Percentiles rank a stretch among this genome's conserved stretches.
phyloP scores from a whole-genome alignment of 1,140 invertebrate species.

The Neodiprion pinetum region DNA sequence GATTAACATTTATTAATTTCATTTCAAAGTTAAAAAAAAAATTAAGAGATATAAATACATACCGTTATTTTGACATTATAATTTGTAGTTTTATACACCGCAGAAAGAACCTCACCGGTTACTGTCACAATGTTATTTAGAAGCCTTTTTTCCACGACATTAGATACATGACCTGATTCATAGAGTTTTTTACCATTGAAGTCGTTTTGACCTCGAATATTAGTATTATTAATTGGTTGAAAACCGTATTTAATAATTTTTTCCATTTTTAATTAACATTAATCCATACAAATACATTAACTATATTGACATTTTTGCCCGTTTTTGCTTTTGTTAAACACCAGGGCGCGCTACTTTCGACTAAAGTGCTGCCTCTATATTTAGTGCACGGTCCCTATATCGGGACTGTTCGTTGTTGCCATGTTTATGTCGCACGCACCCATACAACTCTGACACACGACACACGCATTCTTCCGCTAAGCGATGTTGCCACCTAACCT shows the following conservation, averaged over 20 bases:
- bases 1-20: background rate
- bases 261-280: background rate
- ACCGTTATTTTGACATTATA: conserved; percentile 26
- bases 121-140: background rate
- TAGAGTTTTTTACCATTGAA: conserved; percentile 19
- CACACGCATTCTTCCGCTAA: conserved; percentile 10
- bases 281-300: background rate
- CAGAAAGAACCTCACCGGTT: conserved; percentile 19
- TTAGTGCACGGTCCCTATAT: background rate
- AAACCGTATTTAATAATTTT: conserved; percentile 12
- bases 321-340: background rate
- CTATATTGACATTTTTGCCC: background rate
- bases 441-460: conserved; percentile 8
- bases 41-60: too few species aligned
- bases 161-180: conserved; percentile 21
- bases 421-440: background rate
- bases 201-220: conserved; percentile 19
- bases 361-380: background rate
- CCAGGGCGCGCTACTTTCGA: background rate
- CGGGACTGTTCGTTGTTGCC: too few species aligned
- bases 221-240: conserved; percentile 9
- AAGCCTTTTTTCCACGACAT: conserved; percentile 19
- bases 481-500: conserved; percentile 13
- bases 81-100: conserved; percentile 15
- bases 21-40: background rate